These are phyloP conservation scores for Diadophis punctatus DNA, from an alignment of 2,113 vertebrate genomes.

Conservation along the genomic window DNA sequence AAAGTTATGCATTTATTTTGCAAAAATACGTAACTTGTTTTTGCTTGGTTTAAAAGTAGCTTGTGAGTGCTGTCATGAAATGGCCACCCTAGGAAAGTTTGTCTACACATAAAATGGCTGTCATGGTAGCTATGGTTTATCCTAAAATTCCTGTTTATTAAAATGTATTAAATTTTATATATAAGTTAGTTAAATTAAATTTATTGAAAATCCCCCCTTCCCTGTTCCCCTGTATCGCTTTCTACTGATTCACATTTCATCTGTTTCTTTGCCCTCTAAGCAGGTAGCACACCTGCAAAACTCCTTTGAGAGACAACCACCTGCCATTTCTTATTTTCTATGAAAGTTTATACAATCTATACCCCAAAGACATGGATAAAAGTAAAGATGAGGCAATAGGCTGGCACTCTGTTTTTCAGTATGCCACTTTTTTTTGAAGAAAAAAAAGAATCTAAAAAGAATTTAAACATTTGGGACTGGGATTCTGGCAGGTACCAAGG, in stretches of 20 bases:
- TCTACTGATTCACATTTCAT: not conserved
- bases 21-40: not conserved
- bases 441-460: not conserved
- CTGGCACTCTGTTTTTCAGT: not conserved
- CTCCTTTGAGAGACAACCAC: not conserved
- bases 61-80: not conserved
- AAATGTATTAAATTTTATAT: not conserved
- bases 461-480: not conserved
- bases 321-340: not conserved
- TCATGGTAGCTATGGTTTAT: not conserved
- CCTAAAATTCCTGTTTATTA: not conserved
- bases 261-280: not conserved
- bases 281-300: not conserved
- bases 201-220: not conserved
- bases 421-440: not conserved
- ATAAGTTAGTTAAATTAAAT: not conserved
- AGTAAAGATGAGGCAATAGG: not conserved
- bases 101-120: not conserved
- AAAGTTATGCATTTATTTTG: not conserved
- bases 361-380: not conserved
- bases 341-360: not conserved
- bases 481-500: not conserved
- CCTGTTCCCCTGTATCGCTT: not conserved
- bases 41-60: not conserved
- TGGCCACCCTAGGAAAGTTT: not conserved